phyloP scores from a whole-genome alignment of 2,888 invertebrate species.

The Lasioglossum calceatum region DNA sequence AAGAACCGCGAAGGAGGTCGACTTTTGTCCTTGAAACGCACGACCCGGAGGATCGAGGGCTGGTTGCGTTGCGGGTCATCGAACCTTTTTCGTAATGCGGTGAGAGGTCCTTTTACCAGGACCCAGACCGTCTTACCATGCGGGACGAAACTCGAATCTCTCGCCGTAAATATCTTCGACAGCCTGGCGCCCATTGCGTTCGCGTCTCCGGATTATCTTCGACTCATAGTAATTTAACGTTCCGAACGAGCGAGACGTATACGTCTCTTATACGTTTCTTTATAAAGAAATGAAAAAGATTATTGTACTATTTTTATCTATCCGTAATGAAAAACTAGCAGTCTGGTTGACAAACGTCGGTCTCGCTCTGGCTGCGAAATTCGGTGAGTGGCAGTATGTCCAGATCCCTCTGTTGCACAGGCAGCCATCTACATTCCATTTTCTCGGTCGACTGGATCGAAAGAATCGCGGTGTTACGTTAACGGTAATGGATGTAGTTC shows the following conservation, averaged over 20 bases:
- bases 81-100: slow-evolving; percentile 52
- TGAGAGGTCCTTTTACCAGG: slow-evolving; percentile 50
- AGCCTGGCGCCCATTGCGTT: slow-evolving; percentile 22
- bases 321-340: neutral
- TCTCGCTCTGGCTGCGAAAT: slow-evolving; percentile 37
- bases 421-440: slow-evolving; percentile 49
- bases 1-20: slow-evolving; percentile 69
- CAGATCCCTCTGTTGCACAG: slow-evolving; percentile 21
- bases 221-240: neutral
- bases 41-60: slow-evolving; percentile 47
- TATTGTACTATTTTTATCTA: neutral
- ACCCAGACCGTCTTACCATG: slow-evolving; percentile 23
- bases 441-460: slow-evolving; percentile 41
- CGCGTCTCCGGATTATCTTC: neutral
- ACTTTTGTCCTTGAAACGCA: slow-evolving; percentile 72
- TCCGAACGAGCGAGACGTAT: too few species aligned
- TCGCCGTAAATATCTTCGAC: slow-evolving; percentile 51
- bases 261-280: too few species aligned
- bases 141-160: slow-evolving; percentile 54
- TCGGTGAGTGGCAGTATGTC: slow-evolving; percentile 45
- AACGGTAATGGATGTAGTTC: neutral
- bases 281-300: neutral
- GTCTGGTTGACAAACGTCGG: neutral
- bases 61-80: slow-evolving; percentile 64
- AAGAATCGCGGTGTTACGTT: slow-evolving; percentile 19